Evolutionary conservation across 2,888 invertebrate genomes (phyloP), one percentile per base, ranked within the genome.

Genomic region (Macrophya alboannulata): DNA sequence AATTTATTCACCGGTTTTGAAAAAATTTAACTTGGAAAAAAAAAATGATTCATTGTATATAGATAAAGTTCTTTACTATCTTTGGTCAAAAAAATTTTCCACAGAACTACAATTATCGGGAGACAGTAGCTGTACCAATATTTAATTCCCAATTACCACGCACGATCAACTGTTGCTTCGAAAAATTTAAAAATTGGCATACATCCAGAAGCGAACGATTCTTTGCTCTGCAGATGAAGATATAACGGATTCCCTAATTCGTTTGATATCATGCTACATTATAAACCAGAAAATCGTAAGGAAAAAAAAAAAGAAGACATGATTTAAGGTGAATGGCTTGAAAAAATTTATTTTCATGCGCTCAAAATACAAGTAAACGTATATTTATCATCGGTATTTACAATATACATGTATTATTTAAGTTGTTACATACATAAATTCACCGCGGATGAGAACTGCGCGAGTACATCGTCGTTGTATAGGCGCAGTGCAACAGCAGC

Each of bases 401-500:
- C 43, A 31, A 62, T 62, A 43, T 0, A 25, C 12, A 3, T 21
- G 43, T 43, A 62, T 81, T 25, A 62, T 55, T 51, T 10, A 10
- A 71, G 12, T 62, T 62, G 45, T 62, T 62, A 17, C 68, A 37
- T 65, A n/a, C 59, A 65, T 65, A 82, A 48, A 48, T 83, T 48
- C 45, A 68, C 25, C 25, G 21, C 83, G 48, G 83, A 83, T 83
- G 83, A 83, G 68, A 83, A 76, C 87, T 86, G 89, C 90, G 92
- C 91, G 90, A 92, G 91, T 89, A 90, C 89, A 90, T 90, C 86
- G 87, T 90, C 86, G 87, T 31, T 31, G 89, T 88, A 89, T 89
- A 91, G 91, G 89, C 89, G 89, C 89, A 90, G 89, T 91, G 87
- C 86, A 86, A 87, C 87, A 93, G 93, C 92, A 90, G 93, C 92